Conservation (phyloP, 1,140 invertebrate genomes). For the Apis florea region DNA sequence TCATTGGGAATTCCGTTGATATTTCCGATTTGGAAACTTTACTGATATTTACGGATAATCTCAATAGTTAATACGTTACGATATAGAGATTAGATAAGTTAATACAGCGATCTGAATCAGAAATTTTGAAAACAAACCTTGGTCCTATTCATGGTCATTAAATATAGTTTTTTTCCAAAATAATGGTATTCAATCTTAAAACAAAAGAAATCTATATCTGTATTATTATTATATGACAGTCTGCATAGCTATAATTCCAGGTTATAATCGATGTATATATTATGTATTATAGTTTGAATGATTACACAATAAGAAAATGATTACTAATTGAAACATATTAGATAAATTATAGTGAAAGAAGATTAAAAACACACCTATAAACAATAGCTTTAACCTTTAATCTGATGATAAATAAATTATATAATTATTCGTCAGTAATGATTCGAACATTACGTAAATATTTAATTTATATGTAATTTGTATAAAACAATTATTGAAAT, state of each 20-base stretch:
- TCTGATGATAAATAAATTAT: conserved; percentile 15
- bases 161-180: conserved; percentile 26
- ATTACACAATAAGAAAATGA: not conserved
- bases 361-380: conserved; percentile 3
- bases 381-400: not conserved
- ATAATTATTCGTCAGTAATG: conserved; percentile 8
- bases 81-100: not conserved
- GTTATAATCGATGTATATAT: not conserved
- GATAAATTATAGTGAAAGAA: not conserved
- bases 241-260: not conserved
- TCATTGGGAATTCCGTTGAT: conserved; percentile 56
- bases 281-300: not conserved
- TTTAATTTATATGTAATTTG: not conserved
- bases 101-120: not conserved
- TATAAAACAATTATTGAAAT: not conserved
- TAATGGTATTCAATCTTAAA: not conserved
- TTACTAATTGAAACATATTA: not conserved
- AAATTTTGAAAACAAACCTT: not conserved
- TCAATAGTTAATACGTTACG: not conserved
- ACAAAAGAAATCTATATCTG: conserved; percentile 11
- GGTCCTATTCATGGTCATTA: conserved; percentile 3
- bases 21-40: conserved; percentile 44
- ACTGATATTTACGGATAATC: conserved; percentile 25
- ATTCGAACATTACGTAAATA: not conserved
- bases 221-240: conserved; percentile 9